Percentiles rank a stretch among this genome's conserved stretches.
Conservation (phyloP, 2,888 invertebrate genomes). For the Acanthosoma haemorrhoidale region DNA sequence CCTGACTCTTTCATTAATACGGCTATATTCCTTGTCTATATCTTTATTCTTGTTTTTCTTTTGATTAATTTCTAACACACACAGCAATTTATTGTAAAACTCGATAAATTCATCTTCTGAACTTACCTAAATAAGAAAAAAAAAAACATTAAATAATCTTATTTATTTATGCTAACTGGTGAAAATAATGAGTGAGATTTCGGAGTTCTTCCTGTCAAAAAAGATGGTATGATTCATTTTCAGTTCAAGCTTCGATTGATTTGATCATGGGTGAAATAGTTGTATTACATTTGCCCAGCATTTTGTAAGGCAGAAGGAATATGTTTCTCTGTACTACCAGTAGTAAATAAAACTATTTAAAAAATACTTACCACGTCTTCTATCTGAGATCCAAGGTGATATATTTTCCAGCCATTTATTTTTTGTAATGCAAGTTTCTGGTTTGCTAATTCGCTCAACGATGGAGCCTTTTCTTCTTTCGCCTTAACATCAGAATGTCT, state of each 20-base stretch:
- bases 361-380: conserved; percentile 69
- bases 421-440: conserved; percentile 81
- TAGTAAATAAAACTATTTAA: too few relatives aligned
- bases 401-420: conserved; percentile 91
- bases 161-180: too few relatives aligned
- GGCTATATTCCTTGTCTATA: conserved; percentile 50
- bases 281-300: too few relatives aligned
- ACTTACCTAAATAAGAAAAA: conserved; percentile 49
- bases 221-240: too few relatives aligned
- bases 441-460: conserved; percentile 82
- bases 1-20: conserved; percentile 59
- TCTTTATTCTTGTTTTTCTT: conserved; percentile 43
- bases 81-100: conserved; percentile 50
- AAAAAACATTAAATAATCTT: conserved; percentile 1
- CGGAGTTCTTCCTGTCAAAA: too few relatives aligned
- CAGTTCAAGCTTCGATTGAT: too few relatives aligned
- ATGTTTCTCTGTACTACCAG: too few relatives aligned
- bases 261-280: too few relatives aligned
- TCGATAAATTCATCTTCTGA: conserved; percentile 53
- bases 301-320: too few relatives aligned
- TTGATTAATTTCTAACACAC: conserved; percentile 47
- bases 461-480: conserved; percentile 77
- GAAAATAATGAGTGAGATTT: too few relatives aligned
- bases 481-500: conserved; percentile 78
- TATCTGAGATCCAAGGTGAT: conserved; percentile 87